A percentile compares a stretch with the other conserved stretches of the same genome.
These are phyloP conservation scores for Phenganax marumi DNA, from an alignment of 92 coral and sea anemone species.

Conservation along the genomic window DNA sequence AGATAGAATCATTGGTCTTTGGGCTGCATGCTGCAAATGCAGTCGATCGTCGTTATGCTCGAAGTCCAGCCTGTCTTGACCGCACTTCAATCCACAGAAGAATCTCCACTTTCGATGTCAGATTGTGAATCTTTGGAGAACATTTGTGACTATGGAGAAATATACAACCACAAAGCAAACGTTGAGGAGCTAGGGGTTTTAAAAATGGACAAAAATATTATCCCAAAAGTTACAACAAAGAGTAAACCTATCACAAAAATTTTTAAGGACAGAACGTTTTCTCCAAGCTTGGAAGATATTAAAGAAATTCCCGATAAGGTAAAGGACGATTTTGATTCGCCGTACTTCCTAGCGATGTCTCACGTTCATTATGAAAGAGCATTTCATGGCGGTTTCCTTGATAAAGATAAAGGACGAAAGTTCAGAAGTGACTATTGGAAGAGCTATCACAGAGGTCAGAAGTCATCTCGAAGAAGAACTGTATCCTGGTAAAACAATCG, in stretches of 20 bases:
- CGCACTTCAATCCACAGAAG: neutral
- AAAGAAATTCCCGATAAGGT: constrained; percentile 63
- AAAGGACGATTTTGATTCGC: constrained; percentile 58
- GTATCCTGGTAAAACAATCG: neutral
- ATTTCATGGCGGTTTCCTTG: constrained; percentile 21
- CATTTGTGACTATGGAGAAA: constrained; percentile 42
- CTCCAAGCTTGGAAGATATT: constrained; percentile 79
- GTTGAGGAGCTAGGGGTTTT: constrained; percentile 20
- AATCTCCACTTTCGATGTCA: constrained; percentile 35
- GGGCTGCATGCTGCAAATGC: neutral
- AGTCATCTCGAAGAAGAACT: constrained; percentile 16
- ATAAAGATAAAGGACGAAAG: constrained; percentile 19
- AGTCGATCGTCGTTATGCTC: neutral
- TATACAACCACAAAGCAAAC: constrained; percentile 24
- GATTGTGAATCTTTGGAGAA: constrained; percentile 41
- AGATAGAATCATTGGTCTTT: neutral
- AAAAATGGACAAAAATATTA: constrained; percentile 18
- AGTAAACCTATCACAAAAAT: constrained; percentile 55
- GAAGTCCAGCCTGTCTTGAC: constrained; percentile 22
- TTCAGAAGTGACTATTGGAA: constrained; percentile 39
- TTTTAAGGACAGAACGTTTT: constrained; percentile 62
- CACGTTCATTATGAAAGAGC: constrained; percentile 91
- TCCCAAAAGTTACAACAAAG: constrained; percentile 23
- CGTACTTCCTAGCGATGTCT: constrained; percentile 50
- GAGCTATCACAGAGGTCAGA: constrained; percentile 7